Base-by-base conservation (phyloP, 1,140 invertebrate genomes). In the Drosophila santomea region DNA sequence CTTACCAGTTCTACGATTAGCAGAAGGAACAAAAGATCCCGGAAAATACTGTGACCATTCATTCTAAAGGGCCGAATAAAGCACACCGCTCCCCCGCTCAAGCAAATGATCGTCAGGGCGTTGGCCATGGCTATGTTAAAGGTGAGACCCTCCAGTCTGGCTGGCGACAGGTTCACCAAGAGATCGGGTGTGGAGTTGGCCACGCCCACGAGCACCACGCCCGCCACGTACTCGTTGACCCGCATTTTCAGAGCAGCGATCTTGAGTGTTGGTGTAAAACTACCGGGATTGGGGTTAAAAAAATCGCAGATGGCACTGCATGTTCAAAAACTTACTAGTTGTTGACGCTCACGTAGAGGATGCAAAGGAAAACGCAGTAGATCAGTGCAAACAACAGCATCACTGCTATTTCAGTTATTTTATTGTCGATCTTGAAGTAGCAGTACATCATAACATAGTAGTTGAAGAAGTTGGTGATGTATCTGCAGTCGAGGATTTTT, bases 361-460 rank as follows among this genome's bases (percentile, higher is more conserved):
- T 11, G 0, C 56, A 23, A 5, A 81, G 8, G 32, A 44, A 36
- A 32, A 74, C 0, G 4, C 47, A 10, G 45, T 15, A 23, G 35
- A 43, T 15, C 0, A 74, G 0, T 0, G 39, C 2, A 15, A 74
- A 60, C 0, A 82, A 0, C 0, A 25, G 1, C 32, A 74, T 38
- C 6, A 57, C 50, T 0, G 1, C 14, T 2, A 57, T 15, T 25
- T 85, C 81, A 0, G 17, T 12, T 0, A 11, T 2, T 3, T 47
- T 41, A 0, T 71, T 15, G 0, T 41, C 10, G 3, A 85, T 71
- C 1, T 63, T 0, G 1, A 81, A 62, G 0, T 10, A 11, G n/a
- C 81, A 85, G 3, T 78, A 86, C 56, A 85, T 81, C 47, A 85
- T 20, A 36, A 67, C 43, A 3, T 71, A 85, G 35, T 85, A 85